phyloP scores from a whole-genome alignment of 2,113 vertebrate species.

The Prionailurus viverrinus region DNA sequence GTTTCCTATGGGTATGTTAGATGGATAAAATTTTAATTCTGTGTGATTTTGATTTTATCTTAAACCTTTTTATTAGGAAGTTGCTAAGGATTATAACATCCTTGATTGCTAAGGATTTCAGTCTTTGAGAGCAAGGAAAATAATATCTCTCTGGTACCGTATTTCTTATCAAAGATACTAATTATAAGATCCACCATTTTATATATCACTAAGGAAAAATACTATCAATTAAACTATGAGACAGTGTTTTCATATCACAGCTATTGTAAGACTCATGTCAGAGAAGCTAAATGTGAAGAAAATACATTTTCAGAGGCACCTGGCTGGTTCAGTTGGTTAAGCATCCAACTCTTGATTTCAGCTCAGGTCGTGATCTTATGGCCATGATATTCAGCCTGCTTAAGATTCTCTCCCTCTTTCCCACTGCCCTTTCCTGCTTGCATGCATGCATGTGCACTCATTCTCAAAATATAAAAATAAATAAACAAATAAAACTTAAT shows the following conservation, averaged over 20 bases:
- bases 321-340: no score
- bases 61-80: conserved; percentile 20
- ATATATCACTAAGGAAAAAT: neutral
- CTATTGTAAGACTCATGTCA: conserved; percentile 13
- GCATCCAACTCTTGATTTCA: no score
- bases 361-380: no score
- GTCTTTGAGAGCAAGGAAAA: neutral
- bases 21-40: neutral
- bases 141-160: neutral
- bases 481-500: no score
- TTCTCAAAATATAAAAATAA: no score
- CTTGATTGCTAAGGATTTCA: conserved; percentile 44
- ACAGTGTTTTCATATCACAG: conserved; percentile 30
- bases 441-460: no score
- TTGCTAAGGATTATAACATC: neutral
- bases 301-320: neutral
- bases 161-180: neutral
- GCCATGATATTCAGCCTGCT: no score
- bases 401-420: no score
- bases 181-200: neutral
- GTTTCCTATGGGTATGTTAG: neutral
- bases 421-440: no score
- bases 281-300: conserved; percentile 44
- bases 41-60: conserved; percentile 20
- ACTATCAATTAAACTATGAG: neutral